These are phyloP conservation scores for Lamprologus callipterus DNA, from an alignment of 2,113 vertebrate genomes.

Conservation along the genomic window DNA sequence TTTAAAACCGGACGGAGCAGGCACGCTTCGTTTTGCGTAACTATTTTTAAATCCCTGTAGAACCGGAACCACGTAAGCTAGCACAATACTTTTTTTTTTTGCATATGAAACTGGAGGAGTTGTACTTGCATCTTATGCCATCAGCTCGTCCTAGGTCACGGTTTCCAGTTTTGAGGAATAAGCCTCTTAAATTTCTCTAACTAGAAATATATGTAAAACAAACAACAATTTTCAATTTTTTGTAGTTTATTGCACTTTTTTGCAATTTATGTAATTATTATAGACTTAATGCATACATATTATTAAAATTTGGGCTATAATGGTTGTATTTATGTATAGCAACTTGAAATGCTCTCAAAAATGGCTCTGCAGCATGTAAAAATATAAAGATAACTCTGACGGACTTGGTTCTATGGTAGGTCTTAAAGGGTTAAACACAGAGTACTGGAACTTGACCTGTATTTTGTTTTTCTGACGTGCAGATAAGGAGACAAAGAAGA, in stretches of 20 bases:
- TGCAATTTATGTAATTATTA: background rate
- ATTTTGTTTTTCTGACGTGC: background rate
- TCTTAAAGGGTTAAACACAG: background rate
- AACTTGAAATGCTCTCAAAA: background rate
- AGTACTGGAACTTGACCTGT: background rate
- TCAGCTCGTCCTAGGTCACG: background rate
- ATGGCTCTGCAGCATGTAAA: background rate
- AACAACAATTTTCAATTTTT: background rate
- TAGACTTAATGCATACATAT: background rate
- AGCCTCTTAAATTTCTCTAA: background rate
- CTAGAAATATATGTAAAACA: background rate
- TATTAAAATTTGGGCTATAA: background rate
- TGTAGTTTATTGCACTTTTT: background rate
- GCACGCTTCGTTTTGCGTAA: background rate
- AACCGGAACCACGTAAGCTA: background rate
- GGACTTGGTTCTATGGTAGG: background rate
- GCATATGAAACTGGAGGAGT: background rate
- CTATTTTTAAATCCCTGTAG: background rate
- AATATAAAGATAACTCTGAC: background rate
- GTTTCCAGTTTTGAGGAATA: background rate
- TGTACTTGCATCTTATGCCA: background rate
- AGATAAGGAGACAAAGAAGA: slow-evolving; percentile 93
- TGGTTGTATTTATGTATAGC: background rate
- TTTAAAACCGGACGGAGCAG: rapidly evolving
- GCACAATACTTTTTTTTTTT: background rate